These are phyloP conservation scores for Plumapathes pennacea DNA, from an alignment of 92 coral and sea anemone species.

Conservation along the genomic window DNA sequence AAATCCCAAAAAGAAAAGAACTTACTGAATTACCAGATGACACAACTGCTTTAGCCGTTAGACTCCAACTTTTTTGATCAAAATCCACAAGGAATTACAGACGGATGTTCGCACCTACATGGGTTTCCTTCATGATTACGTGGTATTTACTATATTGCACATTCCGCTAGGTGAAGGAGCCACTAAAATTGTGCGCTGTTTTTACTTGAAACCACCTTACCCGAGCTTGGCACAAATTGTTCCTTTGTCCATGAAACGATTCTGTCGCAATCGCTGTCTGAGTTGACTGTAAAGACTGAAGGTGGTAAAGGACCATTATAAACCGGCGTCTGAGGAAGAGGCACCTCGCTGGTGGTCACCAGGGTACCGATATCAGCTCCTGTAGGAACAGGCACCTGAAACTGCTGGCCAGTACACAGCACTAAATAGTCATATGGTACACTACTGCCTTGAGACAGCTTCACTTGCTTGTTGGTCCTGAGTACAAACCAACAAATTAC, in stretches of 20 bases:
- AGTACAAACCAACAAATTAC: too few relatives aligned
- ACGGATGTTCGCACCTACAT: too few relatives aligned
- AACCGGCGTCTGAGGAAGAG: conserved; percentile 52
- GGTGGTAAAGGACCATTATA: conserved; percentile 69
- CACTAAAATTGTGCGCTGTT: too few relatives aligned
- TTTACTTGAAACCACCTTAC: conserved; percentile 47
- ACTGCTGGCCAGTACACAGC: conserved; percentile 93
- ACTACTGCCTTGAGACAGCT: conserved; percentile 64
- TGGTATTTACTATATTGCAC: too few relatives aligned
- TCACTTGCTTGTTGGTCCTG: conserved; percentile 76
- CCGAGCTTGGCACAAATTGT: conserved; percentile 62
- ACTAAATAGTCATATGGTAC: conserved; percentile 95
- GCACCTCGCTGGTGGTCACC: conserved; percentile 96
- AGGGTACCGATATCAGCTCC: conserved; percentile 92
- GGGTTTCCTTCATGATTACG: too few relatives aligned
- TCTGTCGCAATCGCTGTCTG: conserved; percentile 65
- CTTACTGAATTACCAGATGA: too few relatives aligned
- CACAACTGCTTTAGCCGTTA: too few relatives aligned
- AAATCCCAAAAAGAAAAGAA: too few relatives aligned
- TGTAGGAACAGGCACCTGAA: conserved; percentile 84
- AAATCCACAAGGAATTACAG: too few relatives aligned
- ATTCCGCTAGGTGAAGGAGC: too few relatives aligned
- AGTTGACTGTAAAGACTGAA: conserved; percentile 78
- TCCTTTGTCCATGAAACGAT: conserved; percentile 66
- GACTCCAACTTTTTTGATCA: too few relatives aligned